phyloP scores from a whole-genome alignment of 2,888 invertebrate species.

The Brenthis daphne region DNA sequence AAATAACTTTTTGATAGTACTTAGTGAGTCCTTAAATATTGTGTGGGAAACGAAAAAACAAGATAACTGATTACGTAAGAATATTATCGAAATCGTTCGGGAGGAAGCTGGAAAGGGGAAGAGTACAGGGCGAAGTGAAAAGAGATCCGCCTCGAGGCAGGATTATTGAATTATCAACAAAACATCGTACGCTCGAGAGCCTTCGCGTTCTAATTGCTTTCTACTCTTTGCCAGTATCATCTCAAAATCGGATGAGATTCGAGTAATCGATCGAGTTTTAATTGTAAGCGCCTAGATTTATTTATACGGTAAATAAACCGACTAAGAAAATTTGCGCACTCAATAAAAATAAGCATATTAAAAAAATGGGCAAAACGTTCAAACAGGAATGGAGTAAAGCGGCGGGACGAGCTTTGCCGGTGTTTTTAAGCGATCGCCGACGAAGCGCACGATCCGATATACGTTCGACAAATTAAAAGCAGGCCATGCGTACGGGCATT shows the following conservation, averaged over 20 bases:
- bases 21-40: conserved; percentile 61
- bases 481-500: conserved; percentile 75
- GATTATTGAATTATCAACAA: conserved; percentile 81
- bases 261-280: conserved; percentile 62
- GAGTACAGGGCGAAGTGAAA: conserved; percentile 55
- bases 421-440: conserved; percentile 70
- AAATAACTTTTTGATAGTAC: conserved; percentile 66
- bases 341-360: conserved; percentile 38
- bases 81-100: conserved; percentile 58
- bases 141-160: conserved; percentile 63
- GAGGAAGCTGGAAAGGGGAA: conserved; percentile 41
- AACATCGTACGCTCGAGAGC: conserved; percentile 72
- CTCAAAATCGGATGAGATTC: conserved; percentile 66
- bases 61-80: conserved; percentile 68
- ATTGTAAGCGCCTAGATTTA: conserved; percentile 55
- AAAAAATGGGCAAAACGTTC: conserved; percentile 52
- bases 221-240: conserved; percentile 62
- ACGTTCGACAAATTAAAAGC: conserved; percentile 79
- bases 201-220: conserved; percentile 74
- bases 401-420: conserved; percentile 61
- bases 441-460: conserved; percentile 63
- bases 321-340: conserved; percentile 19
- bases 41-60: conserved; percentile 66
- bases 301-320: conserved; percentile 52
- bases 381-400: conserved; percentile 43